Percentiles rank a stretch among this genome's conserved stretches.
Conservation (phyloP, 92 coral and sea anemone species). For the Pocillopora grandis region DNA sequence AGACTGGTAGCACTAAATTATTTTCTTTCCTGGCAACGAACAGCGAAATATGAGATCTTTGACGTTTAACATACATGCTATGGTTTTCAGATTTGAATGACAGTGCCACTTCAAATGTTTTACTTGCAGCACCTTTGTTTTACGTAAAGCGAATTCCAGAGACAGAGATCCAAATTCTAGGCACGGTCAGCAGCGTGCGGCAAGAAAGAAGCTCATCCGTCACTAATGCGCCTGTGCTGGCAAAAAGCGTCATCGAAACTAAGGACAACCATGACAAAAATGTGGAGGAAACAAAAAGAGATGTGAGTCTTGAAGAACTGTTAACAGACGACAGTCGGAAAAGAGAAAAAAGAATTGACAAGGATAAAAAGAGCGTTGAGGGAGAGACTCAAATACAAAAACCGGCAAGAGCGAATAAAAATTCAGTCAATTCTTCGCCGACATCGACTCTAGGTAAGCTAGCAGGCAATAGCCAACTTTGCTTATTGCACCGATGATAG, state of each 20-base stretch:
- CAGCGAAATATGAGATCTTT: no score
- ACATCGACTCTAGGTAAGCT: conserved; percentile 23
- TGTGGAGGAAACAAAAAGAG: conserved; percentile 54
- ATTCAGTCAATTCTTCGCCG: conserved; percentile 6
- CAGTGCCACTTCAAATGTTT: neutral
- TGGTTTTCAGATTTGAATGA: neutral
- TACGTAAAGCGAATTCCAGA: conserved; percentile 62
- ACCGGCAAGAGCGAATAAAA: neutral
- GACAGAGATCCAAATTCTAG: conserved; percentile 55
- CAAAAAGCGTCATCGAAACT: neutral
- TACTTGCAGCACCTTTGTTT: conserved; percentile 58
- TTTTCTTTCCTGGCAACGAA: neutral
- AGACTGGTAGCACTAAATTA: neutral
- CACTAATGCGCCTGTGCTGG: neutral
- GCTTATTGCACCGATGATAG: no score
- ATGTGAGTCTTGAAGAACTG: conserved; percentile 64
- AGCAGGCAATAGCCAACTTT: no score
- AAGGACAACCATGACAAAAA: neutral
- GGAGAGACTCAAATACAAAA: neutral
- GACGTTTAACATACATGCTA: neutral
- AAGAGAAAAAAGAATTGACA: conserved; percentile 38
- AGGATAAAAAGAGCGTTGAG: conserved; percentile 26
- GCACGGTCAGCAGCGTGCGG: conserved; percentile 50
- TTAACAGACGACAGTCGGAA: conserved; percentile 43
- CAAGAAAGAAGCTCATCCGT: conserved; percentile 29